Percentiles rank a stretch among this genome's conserved stretches.
phyloP scores from a whole-genome alignment of 2,797 vertebrate species.

The Meriones psammophilus region DNA sequence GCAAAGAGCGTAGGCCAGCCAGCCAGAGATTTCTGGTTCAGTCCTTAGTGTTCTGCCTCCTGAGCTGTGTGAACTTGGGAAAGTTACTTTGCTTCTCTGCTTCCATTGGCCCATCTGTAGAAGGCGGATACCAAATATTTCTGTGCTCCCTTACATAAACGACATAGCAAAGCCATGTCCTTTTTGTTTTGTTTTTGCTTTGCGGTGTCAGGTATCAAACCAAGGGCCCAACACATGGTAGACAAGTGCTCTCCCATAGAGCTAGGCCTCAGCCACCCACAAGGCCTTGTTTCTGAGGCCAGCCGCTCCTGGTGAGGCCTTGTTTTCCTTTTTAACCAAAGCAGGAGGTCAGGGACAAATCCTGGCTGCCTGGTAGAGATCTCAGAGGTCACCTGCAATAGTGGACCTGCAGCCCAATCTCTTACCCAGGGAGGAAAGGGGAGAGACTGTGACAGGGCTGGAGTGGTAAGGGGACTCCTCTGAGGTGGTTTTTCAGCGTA shows the following conservation, averaged over 20 bases:
- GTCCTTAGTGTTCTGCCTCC: background rate
- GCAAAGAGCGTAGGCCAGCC: background rate
- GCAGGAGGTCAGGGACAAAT: background rate
- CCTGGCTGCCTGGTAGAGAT: background rate
- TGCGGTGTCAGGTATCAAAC: background rate
- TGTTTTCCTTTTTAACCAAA: slow-evolving; percentile 2
- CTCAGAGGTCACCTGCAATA: background rate
- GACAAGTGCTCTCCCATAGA: background rate
- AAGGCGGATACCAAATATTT: background rate
- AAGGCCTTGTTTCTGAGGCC: background rate
- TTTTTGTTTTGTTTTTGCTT: background rate
- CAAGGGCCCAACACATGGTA: background rate
- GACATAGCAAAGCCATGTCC: background rate
- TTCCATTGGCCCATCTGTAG: slow-evolving; percentile 25
- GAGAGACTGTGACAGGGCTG: background rate
- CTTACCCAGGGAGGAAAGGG: background rate
- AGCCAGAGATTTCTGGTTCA: background rate
- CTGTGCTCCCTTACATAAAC: background rate
- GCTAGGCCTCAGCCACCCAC: background rate
- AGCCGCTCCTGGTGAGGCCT: background rate
- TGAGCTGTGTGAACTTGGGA: background rate
- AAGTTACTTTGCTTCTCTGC: slow-evolving; percentile 47
- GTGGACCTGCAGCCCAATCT: background rate
- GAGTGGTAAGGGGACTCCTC: background rate
- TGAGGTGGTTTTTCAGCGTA: background rate